Base-by-base conservation (phyloP, 2,113 vertebrate species). In the Nipponia nippon region DNA sequence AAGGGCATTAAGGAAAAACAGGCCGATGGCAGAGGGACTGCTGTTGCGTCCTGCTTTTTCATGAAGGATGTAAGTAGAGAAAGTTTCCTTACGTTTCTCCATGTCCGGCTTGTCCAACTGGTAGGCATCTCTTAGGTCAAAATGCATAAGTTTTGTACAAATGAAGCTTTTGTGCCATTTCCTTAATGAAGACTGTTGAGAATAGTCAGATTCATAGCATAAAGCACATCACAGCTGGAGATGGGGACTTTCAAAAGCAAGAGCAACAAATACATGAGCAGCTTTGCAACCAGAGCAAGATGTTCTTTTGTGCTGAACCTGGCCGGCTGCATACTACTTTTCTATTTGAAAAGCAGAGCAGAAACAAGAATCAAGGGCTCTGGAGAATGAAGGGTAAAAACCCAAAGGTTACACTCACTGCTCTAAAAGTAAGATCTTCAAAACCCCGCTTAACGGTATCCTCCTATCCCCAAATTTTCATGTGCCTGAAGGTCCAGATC, bases 1-100 rank as follows among this genome's bases (percentile, higher is more conserved):
- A 94, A 91, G 91, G 59, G 42, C 78, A 90, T 50, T 88, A 97
- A 95, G 91, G 36, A 91, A 89, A 86, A 95, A 55, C 87, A 96
- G 92, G 38, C 66, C 44, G 32, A 30, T 72, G 66, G 71, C 58
- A 77, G 72, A 80, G 10, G 61, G 16, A 30, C 63, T 85, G 53
- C 77, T 89, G 83, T 85, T 92, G n/a, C 87, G 56, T 34, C 69
- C 75, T 95, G 66, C 6, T 79, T 89, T 91, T 88, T 71, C 66
- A 58, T 47, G 78, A 40, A 77, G 46, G 59, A 90, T 61, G 30
- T 32, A 91, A 95, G 67, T 13, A 94, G 89, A 72, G 96, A 91
- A 97, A 96, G 95, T 95, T 91, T 76, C 53, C 53, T 67, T 83
- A 32, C 1, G 2, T 83, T 95, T 81, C 89, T 90, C 42, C 58